Conservation (phyloP, 2,888 invertebrate species). For the Kuschelorhynchus macadamiae region DNA sequence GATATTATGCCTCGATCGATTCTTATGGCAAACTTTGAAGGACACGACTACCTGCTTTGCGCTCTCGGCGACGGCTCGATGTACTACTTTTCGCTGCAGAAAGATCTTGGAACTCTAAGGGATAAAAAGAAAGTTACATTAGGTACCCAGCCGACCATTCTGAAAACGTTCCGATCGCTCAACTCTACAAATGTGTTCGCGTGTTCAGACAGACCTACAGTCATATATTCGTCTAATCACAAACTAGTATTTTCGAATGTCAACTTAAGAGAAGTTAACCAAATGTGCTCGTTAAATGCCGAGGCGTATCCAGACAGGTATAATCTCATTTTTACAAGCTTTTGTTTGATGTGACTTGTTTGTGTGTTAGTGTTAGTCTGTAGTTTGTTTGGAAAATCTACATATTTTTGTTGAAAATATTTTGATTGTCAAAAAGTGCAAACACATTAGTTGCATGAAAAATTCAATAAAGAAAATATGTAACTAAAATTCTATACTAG, state of each 20-base stretch:
- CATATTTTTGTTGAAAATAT: too few relatives aligned
- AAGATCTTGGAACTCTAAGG: conserved; percentile 79
- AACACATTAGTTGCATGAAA: too few relatives aligned
- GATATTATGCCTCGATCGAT: conserved; percentile 98
- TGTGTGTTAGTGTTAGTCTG: too few relatives aligned
- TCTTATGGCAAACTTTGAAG: conserved; percentile 94
- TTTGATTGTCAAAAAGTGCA: too few relatives aligned
- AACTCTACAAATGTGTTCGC: conserved; percentile 98
- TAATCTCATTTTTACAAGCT: conserved; percentile 42
- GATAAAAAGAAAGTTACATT: conserved; percentile 97
- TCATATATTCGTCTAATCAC: conserved; percentile 99
- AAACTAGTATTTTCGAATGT: conserved; percentile 99
- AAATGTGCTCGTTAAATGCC: conserved; percentile 98
- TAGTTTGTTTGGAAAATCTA: too few relatives aligned
- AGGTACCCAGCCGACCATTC: conserved; percentile 96
- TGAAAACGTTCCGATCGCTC: conserved; percentile 90
- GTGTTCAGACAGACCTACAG: conserved; percentile 98
- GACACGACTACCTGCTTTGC: conserved; percentile 88
- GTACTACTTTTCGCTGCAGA: conserved; percentile 93
- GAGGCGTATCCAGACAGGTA: conserved; percentile 94
- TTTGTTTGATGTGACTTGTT: too few relatives aligned
- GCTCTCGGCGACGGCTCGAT: conserved; percentile 98
- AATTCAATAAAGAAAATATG: too few relatives aligned
- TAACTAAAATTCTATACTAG: too few relatives aligned
- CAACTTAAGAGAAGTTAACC: conserved; percentile 93